Percentiles rank a stretch among this genome's conserved stretches.
Evolutionary conservation across 2,797 vertebrate species (phyloP).

Genomic region (Rhinatrema bivittatum): DNA sequence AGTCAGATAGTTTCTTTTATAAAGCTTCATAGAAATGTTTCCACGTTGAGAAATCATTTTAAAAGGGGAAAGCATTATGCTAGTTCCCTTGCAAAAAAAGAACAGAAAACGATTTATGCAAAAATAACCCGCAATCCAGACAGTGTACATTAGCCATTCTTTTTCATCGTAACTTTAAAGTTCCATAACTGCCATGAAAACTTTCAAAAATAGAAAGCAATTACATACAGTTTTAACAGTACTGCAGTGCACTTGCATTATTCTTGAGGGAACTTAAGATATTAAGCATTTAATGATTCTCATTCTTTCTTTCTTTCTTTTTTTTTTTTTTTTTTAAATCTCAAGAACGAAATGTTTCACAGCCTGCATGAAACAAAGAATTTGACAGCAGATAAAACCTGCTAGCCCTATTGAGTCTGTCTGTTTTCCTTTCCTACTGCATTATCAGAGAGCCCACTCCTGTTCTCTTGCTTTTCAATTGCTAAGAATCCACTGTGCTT

Average conservation of each 20-base stretch:
- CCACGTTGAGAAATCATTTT: neutral
- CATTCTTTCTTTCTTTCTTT: neutral
- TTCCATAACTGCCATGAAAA: slow-evolving; percentile 6
- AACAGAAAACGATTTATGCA: neutral
- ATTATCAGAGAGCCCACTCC: too few relatives aligned
- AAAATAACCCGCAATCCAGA: neutral
- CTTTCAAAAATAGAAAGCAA: slow-evolving; percentile 32
- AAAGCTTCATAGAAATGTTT: accelerated
- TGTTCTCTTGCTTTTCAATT: too few relatives aligned
- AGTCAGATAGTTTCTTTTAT: neutral
- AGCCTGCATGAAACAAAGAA: too few relatives aligned
- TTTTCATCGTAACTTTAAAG: slow-evolving; percentile 6
- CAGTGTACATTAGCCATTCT: neutral
- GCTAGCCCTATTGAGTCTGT: too few relatives aligned
- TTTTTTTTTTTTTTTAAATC: slow-evolving; percentile 14
- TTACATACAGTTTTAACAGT: slow-evolving; percentile 23
- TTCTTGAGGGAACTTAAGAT: slow-evolving; percentile 12
- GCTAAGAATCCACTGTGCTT: too few relatives aligned
- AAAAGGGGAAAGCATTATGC: neutral
- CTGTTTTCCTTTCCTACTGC: too few relatives aligned
- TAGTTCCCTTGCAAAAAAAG: neutral
- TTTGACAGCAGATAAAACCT: too few relatives aligned
- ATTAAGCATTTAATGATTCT: neutral
- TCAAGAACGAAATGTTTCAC: too few relatives aligned
- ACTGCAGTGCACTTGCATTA: slow-evolving; percentile 11